phyloP scores from a whole-genome alignment of 2,797 vertebrate genomes.

The Mormyrus hasselquistii region DNA sequence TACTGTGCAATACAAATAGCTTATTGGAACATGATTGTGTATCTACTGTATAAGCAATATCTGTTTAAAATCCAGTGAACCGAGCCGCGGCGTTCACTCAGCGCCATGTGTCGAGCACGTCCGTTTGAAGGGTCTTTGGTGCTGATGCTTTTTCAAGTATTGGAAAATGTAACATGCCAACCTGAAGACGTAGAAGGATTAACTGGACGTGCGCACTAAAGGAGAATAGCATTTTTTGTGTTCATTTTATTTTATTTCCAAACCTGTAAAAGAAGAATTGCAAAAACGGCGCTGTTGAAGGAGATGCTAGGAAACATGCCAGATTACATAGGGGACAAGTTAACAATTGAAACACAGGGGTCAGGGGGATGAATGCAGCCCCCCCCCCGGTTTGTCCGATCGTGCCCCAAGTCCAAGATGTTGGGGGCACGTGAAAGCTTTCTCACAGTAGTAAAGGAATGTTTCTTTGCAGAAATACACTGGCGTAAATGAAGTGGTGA shows the following conservation, averaged over 20 bases:
- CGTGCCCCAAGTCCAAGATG: background rate
- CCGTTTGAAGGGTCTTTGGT: background rate
- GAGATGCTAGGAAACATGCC: background rate
- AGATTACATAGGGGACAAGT: background rate
- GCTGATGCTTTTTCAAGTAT: background rate
- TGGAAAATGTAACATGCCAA: background rate
- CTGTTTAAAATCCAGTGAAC: background rate
- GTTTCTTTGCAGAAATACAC: background rate
- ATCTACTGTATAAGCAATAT: background rate
- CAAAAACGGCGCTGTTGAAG: background rate
- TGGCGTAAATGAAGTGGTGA: background rate
- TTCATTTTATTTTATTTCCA: background rate
- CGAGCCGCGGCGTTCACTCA: background rate
- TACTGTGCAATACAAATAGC: background rate
- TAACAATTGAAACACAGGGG: background rate
- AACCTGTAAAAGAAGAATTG: background rate
- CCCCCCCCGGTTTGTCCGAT: background rate
- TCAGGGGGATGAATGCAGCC: background rate
- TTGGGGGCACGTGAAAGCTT: background rate
- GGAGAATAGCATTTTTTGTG: background rate
- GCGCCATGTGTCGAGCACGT: background rate
- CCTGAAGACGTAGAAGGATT: background rate
- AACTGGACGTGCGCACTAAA: background rate
- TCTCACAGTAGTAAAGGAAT: background rate
- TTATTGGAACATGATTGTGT: background rate